Evolutionary conservation across 2,888 invertebrate species (phyloP).

Genomic region (Drosophila mettleri): DNA sequence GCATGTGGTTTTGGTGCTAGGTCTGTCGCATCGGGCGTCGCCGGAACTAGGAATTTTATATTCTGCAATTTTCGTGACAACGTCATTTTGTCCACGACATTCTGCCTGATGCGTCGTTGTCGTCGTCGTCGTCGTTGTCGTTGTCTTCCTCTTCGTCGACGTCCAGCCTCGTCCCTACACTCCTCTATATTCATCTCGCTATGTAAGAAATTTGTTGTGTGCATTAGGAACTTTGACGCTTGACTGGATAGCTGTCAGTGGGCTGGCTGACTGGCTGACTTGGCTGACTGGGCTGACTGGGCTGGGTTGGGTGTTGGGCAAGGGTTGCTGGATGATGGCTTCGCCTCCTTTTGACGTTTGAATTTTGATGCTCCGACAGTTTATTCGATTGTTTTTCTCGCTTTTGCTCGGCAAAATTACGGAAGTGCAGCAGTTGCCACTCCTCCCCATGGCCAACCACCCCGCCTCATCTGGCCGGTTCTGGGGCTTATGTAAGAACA

Average conservation of each 20-base stretch:
- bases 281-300: constrained; percentile 8
- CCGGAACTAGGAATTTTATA: constrained; percentile 82
- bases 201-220: constrained; percentile 82
- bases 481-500: constrained; percentile 67
- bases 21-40: constrained; percentile 44
- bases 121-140: constrained; percentile 40
- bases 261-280: constrained; percentile 33
- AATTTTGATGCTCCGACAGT: constrained; percentile 81
- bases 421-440: constrained; percentile 71
- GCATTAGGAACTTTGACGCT: constrained; percentile 84
- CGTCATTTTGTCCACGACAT: constrained; percentile 83
- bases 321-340: constrained; percentile 24
- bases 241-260: constrained; percentile 82
- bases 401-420: constrained; percentile 76
- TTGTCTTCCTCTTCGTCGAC: constrained; percentile 39
- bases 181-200: constrained; percentile 16
- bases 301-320: constrained; percentile 19
- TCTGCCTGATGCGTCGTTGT: constrained; percentile 75
- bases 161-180: constrained; percentile 43
- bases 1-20: constrained; percentile 65
- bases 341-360: constrained; percentile 78
- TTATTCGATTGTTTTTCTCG: constrained; percentile 82
- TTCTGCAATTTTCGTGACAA: constrained; percentile 83
- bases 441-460: background rate
- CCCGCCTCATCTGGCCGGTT: constrained; percentile 35